Percentiles rank a stretch among this genome's conserved stretches.
phyloP scores from a whole-genome alignment of 2,113 vertebrate genomes.

The Vimba vimba region DNA sequence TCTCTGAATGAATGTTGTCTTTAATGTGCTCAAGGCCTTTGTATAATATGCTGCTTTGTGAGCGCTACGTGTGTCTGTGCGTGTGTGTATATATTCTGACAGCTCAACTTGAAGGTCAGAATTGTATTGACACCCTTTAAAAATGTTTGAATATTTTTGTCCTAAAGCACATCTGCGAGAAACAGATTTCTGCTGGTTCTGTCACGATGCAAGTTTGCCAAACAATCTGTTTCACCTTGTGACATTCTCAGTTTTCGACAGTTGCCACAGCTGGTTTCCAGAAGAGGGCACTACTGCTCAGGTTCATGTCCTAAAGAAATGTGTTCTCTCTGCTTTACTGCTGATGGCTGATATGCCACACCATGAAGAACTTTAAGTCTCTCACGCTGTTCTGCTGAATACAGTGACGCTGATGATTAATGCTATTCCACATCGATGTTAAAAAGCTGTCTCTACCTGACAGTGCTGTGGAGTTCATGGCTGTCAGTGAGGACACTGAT shows the following conservation, averaged over 20 bases:
- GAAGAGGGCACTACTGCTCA: constrained; percentile 29
- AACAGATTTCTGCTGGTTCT: background rate
- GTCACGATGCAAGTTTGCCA: background rate
- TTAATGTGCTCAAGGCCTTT: background rate
- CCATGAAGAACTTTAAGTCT: background rate
- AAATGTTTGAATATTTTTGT: background rate
- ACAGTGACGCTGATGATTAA: background rate
- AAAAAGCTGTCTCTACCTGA: background rate
- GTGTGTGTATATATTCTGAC: background rate
- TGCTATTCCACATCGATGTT: background rate
- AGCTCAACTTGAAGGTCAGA: background rate
- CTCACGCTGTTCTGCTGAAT: background rate
- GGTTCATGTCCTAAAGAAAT: background rate
- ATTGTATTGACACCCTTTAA: background rate
- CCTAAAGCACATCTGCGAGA: background rate
- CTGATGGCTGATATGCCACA: background rate
- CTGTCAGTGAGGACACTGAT: background rate
- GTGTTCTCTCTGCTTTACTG: background rate
- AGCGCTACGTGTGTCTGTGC: background rate
- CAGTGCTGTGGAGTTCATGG: background rate
- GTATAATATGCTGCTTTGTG: background rate
- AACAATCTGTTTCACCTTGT: constrained; percentile 8
- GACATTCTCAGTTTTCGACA: background rate
- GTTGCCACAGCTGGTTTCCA: constrained; percentile 17
- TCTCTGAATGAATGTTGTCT: background rate